Percentiles rank a stretch among this genome's conserved stretches.
phyloP scores from a whole-genome alignment of 1,140 invertebrate species.

The Cyrtorhinus lividipennis region DNA sequence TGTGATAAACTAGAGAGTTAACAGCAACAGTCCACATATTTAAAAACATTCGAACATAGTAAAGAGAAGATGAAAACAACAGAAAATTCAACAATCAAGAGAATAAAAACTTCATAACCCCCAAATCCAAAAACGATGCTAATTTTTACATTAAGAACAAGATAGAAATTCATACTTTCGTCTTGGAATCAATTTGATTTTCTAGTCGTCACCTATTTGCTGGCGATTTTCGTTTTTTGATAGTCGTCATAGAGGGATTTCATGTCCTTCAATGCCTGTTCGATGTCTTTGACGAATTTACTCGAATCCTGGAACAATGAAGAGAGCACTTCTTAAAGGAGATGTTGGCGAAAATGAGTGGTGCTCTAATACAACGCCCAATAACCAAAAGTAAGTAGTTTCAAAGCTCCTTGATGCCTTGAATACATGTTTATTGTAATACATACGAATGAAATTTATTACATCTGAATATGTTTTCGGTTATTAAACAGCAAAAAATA shows the following conservation, averaged over 20 bases:
- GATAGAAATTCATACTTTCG: too few species aligned
- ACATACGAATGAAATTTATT: neutral
- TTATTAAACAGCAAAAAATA: neutral
- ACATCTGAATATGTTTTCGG: neutral
- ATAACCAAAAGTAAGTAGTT: neutral
- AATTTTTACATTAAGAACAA: too few species aligned
- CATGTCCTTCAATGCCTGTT: slow-evolving; percentile 62
- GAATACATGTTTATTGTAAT: neutral
- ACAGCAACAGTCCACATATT: too few species aligned
- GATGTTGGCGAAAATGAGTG: too few species aligned
- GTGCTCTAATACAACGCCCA: too few species aligned
- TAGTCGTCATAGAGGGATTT: slow-evolving; percentile 42
- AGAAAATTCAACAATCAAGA: too few species aligned
- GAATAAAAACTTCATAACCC: too few species aligned
- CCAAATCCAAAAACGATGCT: too few species aligned
- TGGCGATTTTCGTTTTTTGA: slow-evolving; percentile 11
- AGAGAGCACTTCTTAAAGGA: neutral
- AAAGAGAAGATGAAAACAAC: too few species aligned
- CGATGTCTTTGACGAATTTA: slow-evolving; percentile 60
- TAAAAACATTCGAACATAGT: too few species aligned
- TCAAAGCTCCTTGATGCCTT: neutral
- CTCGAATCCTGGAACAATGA: slow-evolving; percentile 56
- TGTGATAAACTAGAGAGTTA: too few species aligned
- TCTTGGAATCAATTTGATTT: too few species aligned
- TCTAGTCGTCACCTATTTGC: neutral